Conservation (phyloP, 2,888 invertebrate genomes). For the Nycteola revayana region DNA sequence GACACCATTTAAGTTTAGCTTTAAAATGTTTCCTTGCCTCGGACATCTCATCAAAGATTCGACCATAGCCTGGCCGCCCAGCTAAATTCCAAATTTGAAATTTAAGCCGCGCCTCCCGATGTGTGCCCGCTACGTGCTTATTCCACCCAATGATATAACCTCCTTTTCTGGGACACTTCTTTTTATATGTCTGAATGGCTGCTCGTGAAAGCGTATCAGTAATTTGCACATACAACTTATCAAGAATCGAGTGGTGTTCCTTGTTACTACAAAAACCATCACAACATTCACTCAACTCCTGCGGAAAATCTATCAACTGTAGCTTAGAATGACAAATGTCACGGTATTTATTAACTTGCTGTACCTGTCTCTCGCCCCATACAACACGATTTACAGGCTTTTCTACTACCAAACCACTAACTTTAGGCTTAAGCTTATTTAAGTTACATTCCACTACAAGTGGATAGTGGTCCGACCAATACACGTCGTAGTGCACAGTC, state of each 20-base stretch:
- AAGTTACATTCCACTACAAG: conserved; percentile 3
- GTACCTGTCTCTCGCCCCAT: conserved; percentile 4
- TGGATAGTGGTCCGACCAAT: conserved; percentile 7
- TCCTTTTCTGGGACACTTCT: conserved; percentile 1
- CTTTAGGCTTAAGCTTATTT: conserved; percentile 4
- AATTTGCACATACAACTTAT: conserved; percentile 4
- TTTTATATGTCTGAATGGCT: conserved; percentile 3
- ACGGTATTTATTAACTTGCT: conserved; percentile 1
- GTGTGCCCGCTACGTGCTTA: conserved; percentile 6
- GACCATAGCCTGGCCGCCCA: conserved; percentile 2
- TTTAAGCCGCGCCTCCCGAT: conserved; percentile 4
- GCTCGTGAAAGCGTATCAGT: conserved; percentile 4
- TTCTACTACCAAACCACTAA: neutral
- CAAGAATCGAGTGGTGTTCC: conserved; percentile 2
- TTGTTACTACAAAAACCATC: conserved; percentile 4
- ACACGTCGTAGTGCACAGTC: no score
- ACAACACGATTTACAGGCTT: conserved; percentile 1
- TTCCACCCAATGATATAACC: conserved; percentile 6
- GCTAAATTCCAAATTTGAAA: conserved; percentile 7
- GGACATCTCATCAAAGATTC: conserved; percentile 5
- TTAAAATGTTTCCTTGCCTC: conserved; percentile 6
- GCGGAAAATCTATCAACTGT: conserved; percentile 4
- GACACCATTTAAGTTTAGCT: conserved; percentile 10
- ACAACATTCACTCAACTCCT: conserved; percentile 2
- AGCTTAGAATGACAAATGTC: conserved; percentile 4